phyloP scores from a whole-genome alignment of 2,113 vertebrate species.

The Notiomystis cincta region DNA sequence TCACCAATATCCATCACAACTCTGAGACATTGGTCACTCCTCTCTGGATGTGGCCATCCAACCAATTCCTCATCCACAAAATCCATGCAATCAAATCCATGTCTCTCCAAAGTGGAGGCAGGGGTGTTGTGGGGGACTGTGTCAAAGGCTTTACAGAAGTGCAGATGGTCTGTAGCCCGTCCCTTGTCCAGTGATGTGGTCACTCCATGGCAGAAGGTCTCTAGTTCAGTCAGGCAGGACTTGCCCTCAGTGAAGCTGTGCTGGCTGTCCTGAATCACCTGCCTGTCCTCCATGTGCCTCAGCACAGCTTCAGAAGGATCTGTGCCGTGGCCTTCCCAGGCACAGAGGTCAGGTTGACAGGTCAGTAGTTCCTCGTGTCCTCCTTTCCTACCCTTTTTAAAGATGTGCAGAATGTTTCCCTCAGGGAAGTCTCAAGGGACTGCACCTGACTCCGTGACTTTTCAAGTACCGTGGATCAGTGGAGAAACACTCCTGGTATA shows the following conservation, averaged over 20 bases:
- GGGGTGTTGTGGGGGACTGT: neutral
- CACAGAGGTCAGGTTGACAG: neutral
- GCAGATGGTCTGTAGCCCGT: rapidly evolving
- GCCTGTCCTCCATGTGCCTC: neutral
- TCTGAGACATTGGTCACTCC: neutral
- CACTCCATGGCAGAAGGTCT: neutral
- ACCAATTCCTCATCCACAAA: neutral
- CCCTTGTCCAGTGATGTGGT: neutral
- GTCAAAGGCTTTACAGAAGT: neutral
- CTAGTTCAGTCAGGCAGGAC: neutral
- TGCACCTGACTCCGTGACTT: neutral
- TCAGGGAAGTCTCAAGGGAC: neutral
- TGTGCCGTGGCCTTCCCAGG: neutral
- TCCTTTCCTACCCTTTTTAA: neutral
- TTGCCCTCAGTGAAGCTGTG: neutral
- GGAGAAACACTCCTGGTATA: neutral
- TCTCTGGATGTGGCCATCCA: neutral
- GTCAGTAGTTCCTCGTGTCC: rapidly evolving
- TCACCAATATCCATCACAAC: neutral
- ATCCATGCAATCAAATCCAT: neutral
- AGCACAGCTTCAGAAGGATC: neutral
- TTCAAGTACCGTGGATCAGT: neutral
- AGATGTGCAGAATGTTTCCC: neutral
- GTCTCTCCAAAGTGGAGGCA: neutral
- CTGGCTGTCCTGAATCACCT: neutral